phyloP scores from a whole-genome alignment of 2,113 vertebrate species.

The Tachysurus fulvidraco region DNA sequence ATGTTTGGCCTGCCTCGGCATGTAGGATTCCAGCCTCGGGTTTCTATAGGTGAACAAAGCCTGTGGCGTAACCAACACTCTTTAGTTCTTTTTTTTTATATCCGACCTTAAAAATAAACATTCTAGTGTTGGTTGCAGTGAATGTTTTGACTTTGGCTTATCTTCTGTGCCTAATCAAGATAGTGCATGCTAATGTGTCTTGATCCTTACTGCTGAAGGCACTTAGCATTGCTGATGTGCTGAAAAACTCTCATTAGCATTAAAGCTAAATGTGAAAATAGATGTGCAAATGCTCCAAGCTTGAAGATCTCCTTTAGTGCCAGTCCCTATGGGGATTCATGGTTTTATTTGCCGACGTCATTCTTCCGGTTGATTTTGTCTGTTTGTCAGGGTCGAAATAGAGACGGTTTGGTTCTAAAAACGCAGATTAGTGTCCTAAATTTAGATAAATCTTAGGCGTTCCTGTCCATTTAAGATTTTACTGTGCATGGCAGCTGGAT shows the following conservation, averaged over 20 bases:
- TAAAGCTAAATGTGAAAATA: slow-evolving; percentile 40
- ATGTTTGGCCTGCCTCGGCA: neutral
- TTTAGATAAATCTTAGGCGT: neutral
- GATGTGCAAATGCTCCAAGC: neutral
- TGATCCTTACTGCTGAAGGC: slow-evolving; percentile 71
- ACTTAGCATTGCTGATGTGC: slow-evolving; percentile 72
- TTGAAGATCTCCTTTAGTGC: neutral
- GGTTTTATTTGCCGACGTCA: neutral
- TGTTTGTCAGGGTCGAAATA: neutral
- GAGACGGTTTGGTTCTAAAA: slow-evolving; percentile 3
- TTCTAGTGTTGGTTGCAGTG: slow-evolving; percentile 59
- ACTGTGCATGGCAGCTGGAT: neutral
- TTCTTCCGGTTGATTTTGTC: neutral
- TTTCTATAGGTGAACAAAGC: neutral
- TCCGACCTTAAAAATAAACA: slow-evolving; percentile 55
- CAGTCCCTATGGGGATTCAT: neutral
- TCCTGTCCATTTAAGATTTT: neutral
- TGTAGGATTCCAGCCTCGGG: neutral
- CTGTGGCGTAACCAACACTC: neutral
- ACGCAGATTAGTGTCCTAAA: neutral
- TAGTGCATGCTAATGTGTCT: slow-evolving; percentile 63
- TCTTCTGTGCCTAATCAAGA: slow-evolving; percentile 61
- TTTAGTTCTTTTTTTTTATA: slow-evolving; percentile 49
- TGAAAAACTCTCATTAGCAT: slow-evolving; percentile 72
- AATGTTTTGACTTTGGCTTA: slow-evolving; percentile 68